phyloP scores from a whole-genome alignment of 35 echinoderm and acorn worm genomes.

The Amphiura filiformis region DNA sequence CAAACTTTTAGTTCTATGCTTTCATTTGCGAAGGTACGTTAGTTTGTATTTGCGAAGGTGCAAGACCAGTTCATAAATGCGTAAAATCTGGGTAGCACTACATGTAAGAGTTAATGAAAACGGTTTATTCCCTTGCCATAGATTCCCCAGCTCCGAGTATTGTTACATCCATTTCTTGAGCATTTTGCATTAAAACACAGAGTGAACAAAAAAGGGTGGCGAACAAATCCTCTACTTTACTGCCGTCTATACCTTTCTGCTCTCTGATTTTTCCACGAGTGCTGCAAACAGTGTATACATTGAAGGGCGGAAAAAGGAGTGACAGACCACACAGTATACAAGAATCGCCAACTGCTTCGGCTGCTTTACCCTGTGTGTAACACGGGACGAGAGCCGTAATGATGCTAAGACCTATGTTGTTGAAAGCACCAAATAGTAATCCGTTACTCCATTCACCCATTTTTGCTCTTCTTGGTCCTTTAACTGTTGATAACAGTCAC shows the following conservation, averaged over 20 bases:
- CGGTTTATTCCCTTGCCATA: slow-evolving; percentile 42
- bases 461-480: too few relatives aligned
- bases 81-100: too few relatives aligned
- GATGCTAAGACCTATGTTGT: slow-evolving; percentile 68
- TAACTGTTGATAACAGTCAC: too few relatives aligned
- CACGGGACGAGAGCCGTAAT: slow-evolving; percentile 68
- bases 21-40: too few relatives aligned
- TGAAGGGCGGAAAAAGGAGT: background rate
- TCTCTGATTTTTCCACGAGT: too few relatives aligned
- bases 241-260: background rate
- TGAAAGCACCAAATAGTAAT: slow-evolving; percentile 73
- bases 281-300: too few relatives aligned
- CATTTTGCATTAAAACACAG: slow-evolving; percentile 75
- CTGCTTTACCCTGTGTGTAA: slow-evolving; percentile 59
- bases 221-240: slow-evolving; percentile 67
- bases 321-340: slow-evolving; percentile 37
- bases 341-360: slow-evolving; percentile 55
- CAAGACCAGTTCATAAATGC: too few relatives aligned
- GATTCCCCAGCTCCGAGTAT: slow-evolving; percentile 73
- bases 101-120: too few relatives aligned
- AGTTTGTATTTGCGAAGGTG: too few relatives aligned
- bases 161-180: slow-evolving; percentile 71
- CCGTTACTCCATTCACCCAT: slow-evolving; percentile 76
- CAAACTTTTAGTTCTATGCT: too few relatives aligned
- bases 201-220: slow-evolving; percentile 69